Conservation (phyloP, 2,113 vertebrate species). For the Ciconia maguari region DNA sequence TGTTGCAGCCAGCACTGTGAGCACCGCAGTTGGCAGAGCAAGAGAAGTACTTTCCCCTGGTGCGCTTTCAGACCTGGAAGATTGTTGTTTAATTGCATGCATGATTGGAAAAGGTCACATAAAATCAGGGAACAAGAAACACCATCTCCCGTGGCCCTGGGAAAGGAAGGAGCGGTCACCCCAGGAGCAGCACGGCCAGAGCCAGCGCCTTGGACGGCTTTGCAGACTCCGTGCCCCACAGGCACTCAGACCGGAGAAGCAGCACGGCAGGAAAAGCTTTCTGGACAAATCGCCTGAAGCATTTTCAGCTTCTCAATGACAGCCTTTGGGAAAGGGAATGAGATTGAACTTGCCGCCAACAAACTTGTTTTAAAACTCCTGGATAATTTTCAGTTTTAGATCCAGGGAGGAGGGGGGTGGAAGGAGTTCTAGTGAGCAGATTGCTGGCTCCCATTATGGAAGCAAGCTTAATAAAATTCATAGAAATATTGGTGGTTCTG, state of each 20-base stretch:
- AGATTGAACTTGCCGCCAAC: neutral
- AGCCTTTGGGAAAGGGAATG: neutral
- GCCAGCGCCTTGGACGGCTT: neutral
- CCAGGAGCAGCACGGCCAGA: neutral
- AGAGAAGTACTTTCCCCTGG: neutral
- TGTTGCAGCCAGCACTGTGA: rapidly evolving
- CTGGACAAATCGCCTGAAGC: neutral
- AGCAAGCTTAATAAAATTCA: conserved; percentile 49
- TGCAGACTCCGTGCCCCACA: neutral
- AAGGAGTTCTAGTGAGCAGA: conserved; percentile 27
- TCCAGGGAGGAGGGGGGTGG: neutral
- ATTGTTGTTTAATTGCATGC: neutral
- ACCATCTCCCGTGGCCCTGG: neutral
- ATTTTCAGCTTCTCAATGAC: neutral
- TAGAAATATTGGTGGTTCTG: conserved; percentile 49
- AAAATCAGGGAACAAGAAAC: neutral
- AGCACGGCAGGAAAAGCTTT: neutral
- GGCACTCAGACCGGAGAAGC: neutral
- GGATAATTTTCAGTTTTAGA: neutral
- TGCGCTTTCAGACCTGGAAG: neutral
- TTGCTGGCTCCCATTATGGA: conserved; percentile 9
- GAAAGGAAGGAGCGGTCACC: neutral
- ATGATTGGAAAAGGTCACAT: neutral
- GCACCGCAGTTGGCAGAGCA: neutral
- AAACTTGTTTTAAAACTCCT: neutral